phyloP scores from a whole-genome alignment of 2,113 vertebrate genomes.

The Acanthisitta chloris region DNA sequence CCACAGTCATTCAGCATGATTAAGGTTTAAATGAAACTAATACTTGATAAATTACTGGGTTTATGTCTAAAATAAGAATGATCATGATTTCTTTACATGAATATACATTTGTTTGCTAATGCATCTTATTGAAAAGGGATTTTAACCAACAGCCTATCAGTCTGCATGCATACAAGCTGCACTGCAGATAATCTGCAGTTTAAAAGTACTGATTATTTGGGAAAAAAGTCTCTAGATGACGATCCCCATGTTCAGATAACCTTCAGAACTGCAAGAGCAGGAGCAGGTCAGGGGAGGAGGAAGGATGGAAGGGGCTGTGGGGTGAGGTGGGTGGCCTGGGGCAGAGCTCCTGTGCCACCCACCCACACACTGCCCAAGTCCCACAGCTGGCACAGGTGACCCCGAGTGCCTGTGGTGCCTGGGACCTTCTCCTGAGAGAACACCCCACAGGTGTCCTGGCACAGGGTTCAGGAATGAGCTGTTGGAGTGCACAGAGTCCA shows the following conservation, averaged over 20 bases:
- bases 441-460: neutral
- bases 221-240: neutral
- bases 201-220: neutral
- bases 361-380: rapidly evolving
- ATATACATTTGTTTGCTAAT: neutral
- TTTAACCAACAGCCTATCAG: neutral
- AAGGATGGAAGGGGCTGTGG: neutral
- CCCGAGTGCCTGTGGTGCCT: rapidly evolving
- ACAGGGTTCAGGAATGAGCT: rapidly evolving
- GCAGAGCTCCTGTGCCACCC: neutral
- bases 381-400: rapidly evolving
- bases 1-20: neutral
- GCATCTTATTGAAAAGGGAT: neutral
- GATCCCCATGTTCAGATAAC: neutral
- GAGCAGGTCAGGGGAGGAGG: neutral
- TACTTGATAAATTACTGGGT: neutral
- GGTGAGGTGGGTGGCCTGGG: neutral
- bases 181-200: neutral
- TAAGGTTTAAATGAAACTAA: neutral
- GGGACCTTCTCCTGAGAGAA: too few relatives aligned
- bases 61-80: neutral
- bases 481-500: rapidly evolving
- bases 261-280: neutral
- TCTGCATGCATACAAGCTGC: neutral
- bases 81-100: neutral